Conservation (phyloP, 1,140 invertebrate species). For the Mizuhopecten yessoensis region DNA sequence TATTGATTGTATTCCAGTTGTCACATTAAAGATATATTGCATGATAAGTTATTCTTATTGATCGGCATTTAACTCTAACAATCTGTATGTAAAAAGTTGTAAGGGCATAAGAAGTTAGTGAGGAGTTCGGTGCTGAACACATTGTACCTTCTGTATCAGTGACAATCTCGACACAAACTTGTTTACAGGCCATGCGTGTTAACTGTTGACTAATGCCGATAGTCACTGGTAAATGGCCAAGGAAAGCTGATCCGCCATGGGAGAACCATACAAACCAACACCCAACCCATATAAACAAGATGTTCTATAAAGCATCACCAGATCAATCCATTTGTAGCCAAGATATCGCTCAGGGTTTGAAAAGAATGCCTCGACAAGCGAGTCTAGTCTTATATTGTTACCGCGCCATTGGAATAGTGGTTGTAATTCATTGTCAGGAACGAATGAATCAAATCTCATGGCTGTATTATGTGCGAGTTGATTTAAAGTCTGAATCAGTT, state of each 20-base stretch:
- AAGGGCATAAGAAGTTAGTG: neutral
- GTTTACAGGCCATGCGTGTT: neutral
- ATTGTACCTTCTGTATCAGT: neutral
- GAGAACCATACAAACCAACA: neutral
- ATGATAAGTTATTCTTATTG: no score
- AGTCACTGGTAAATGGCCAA: slow-evolving; percentile 10
- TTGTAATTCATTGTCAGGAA: neutral
- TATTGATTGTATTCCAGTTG: no score
- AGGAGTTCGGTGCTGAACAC: neutral
- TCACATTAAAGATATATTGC: no score
- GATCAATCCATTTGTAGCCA: slow-evolving; percentile 22
- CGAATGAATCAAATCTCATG: neutral
- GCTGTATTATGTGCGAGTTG: no score
- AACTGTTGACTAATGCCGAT: neutral
- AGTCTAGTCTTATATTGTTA: neutral
- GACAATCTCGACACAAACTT: neutral
- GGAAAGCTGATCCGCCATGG: neutral
- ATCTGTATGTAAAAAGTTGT: neutral
- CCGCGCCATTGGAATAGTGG: neutral
- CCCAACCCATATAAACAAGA: neutral
- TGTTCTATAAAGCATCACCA: neutral
- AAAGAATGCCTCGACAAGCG: neutral
- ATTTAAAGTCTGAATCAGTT: no score
- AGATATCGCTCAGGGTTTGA: neutral
- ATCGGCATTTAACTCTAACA: neutral